Evolutionary conservation across 2,797 vertebrate species (phyloP), one percentile per base, ranked within the genome.

Genomic region (Crenuchus spilurus): DNA sequence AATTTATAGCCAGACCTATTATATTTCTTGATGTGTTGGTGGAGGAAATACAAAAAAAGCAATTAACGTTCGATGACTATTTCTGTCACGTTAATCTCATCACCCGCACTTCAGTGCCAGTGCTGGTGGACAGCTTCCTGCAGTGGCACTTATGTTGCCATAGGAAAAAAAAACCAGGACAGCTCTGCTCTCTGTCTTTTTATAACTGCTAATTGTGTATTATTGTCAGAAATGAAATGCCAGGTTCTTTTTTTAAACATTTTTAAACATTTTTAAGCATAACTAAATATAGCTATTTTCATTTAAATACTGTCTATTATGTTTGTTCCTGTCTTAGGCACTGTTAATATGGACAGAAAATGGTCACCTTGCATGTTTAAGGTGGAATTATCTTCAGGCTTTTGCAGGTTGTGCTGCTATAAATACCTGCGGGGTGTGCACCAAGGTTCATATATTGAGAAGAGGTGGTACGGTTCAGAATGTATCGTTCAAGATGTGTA

Each of bases 41-140:
- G 28, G 2, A 61, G 37, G n/a, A 16, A 39, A 41, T 24, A 61
- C 20, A 26, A 22, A 6, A n/a, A 14, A 16, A 0, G 35, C 35
- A 22, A 41, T 61, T 37, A 37, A 20, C 22, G 13, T 39, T 16
- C 57, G 11, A 7, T 35, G 11, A 37, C 33, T 20, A 11, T 39
- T 39, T 61, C 11, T 20, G 52, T 54, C 22, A 41, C 65, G 9
- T 35, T 70, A 42, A 3, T 62, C 60, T 62, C 60, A 46, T 33
- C 41, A 66, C 46, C 67, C 68, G 71, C 72, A 63, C 75, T 84
- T 83, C 74, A 81, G 80, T 65, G 76, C 76, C 72, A 60, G 24
- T 37, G 51, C 67, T 44, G 57, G 73, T 35, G 63, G 73, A 83
- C 70, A 76, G 75, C 55, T 84, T 33, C n/a, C 20, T 22, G 58